Conservation (phyloP, 2,888 invertebrate genomes). For the Diogma glabrata region DNA sequence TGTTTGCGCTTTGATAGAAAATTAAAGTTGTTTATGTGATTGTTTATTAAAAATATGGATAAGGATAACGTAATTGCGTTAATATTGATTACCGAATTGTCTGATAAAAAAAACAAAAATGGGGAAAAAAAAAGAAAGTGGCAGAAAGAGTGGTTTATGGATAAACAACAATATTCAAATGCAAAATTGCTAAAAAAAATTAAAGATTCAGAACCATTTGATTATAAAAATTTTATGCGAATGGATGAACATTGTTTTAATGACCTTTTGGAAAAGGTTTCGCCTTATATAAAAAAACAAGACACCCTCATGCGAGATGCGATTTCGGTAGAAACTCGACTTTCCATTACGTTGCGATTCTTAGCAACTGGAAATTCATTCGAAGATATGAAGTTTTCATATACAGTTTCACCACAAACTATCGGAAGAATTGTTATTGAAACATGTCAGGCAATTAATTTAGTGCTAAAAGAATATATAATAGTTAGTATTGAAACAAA, state of each 20-base stretch:
- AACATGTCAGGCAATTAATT: slow-evolving; percentile 5
- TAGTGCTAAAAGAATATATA: slow-evolving; percentile 4
- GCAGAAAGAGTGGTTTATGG: not conserved
- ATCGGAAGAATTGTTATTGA: not conserved
- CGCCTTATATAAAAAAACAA: not conserved
- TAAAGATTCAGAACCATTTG: not conserved
- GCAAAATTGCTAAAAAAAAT: not conserved
- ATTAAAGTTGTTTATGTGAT: too few species aligned
- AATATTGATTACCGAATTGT: too few species aligned
- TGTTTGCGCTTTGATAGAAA: too few species aligned
- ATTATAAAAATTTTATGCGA: not conserved
- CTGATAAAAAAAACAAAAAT: too few species aligned
- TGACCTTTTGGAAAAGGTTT: not conserved
- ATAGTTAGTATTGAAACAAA: slow-evolving; percentile 1
- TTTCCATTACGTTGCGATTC: not conserved
- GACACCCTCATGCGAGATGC: not conserved
- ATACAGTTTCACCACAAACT: not conserved
- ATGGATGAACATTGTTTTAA: not conserved
- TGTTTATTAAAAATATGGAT: too few species aligned
- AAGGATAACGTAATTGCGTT: too few species aligned
- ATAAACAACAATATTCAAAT: slow-evolving; percentile 2
- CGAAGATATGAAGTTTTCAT: not conserved
- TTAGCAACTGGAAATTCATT: slow-evolving; percentile 4
- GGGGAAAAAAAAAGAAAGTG: too few species aligned
- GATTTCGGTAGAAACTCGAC: not conserved